These are phyloP conservation scores for Spinus olivaceus DNA, from an alignment of 2,797 vertebrate species.

Conservation along the genomic window DNA sequence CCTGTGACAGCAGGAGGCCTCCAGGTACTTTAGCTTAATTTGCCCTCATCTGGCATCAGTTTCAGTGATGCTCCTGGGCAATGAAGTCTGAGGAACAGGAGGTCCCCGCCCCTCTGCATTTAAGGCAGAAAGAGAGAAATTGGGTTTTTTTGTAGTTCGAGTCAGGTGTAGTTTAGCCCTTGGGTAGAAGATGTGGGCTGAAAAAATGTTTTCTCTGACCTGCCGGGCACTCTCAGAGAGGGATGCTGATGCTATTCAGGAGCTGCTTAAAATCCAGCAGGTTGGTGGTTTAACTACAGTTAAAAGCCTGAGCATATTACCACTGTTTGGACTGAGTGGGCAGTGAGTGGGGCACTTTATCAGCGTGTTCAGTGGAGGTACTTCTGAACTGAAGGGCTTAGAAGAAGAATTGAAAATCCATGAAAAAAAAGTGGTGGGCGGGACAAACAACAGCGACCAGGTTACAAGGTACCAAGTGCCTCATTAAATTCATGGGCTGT, in stretches of 20 bases:
- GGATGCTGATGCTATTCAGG: rapidly evolving
- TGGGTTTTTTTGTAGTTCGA: rapidly evolving
- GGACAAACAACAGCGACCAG: background rate
- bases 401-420: background rate
- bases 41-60: background rate
- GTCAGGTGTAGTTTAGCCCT: rapidly evolving
- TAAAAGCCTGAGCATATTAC: background rate
- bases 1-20: background rate
- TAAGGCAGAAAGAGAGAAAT: background rate
- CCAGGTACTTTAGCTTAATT: background rate
- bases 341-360: background rate
- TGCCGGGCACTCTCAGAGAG: rapidly evolving
- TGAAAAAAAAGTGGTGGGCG: background rate
- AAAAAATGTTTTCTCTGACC: background rate
- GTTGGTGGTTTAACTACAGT: background rate
- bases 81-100: background rate
- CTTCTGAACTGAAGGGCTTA: background rate
- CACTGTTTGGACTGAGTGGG: background rate
- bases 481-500: background rate
- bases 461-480: background rate
- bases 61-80: background rate
- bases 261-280: background rate
- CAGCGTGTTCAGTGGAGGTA: background rate
- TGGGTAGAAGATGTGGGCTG: rapidly evolving
- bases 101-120: background rate